These are phyloP conservation scores for Diadegma fenestrale DNA, from an alignment of 2,888 invertebrate species.

Conservation along the genomic window DNA sequence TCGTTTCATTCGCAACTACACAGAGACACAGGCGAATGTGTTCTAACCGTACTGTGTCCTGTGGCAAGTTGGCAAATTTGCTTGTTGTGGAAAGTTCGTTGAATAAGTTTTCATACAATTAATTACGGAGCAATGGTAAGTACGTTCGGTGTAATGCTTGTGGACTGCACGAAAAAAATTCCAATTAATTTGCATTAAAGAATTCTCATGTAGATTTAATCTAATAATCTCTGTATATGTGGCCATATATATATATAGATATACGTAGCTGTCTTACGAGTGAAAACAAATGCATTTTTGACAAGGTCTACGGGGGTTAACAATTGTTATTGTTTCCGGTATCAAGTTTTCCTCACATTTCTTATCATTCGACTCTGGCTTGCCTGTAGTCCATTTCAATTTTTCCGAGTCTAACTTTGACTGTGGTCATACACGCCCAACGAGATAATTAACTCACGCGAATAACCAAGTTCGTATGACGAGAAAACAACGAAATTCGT, in stretches of 20 bases:
- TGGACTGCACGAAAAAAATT: neutral
- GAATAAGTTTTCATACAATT: conserved; percentile 21
- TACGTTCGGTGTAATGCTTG: conserved; percentile 14
- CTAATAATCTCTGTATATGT: neutral
- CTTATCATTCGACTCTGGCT: neutral
- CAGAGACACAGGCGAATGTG: neutral
- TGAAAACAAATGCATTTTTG: conserved; percentile 23
- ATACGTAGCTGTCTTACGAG: neutral
- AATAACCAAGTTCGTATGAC: neutral
- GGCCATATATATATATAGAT: neutral
- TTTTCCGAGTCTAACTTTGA: neutral
- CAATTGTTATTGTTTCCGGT: neutral
- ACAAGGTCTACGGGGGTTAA: neutral
- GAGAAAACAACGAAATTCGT: neutral
- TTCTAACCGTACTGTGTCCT: conserved; percentile 6
- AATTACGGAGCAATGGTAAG: conserved; percentile 25
- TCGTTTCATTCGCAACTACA: neutral
- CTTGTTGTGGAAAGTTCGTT: neutral
- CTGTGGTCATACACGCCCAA: neutral
- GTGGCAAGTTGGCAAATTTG: conserved; percentile 16
- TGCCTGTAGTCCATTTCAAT: neutral
- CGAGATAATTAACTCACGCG: neutral
- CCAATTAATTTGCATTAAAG: neutral
- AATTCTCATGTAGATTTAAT: neutral
- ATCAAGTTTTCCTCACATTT: neutral